Percentiles rank a stretch among this genome's conserved stretches.
These are phyloP conservation scores for Furnarius figulus DNA, from an alignment of 2,113 vertebrate species.

Conservation along the genomic window DNA sequence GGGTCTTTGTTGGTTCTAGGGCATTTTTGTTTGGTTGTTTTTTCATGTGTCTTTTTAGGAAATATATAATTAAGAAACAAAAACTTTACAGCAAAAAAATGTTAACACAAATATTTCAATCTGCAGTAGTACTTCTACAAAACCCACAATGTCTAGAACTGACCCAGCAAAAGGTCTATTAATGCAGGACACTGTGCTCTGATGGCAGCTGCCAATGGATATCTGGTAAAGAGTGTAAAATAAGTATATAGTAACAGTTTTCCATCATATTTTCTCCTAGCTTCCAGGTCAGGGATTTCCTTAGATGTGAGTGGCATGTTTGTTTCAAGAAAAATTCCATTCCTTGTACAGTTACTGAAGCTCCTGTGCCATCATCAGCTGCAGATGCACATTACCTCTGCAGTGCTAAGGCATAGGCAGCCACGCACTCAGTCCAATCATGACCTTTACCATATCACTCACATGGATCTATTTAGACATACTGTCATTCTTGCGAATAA, in stretches of 20 bases:
- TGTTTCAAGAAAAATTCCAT: background rate
- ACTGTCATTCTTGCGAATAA: background rate
- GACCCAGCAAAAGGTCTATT: background rate
- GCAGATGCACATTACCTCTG: background rate
- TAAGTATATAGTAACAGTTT: background rate
- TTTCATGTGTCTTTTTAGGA: background rate
- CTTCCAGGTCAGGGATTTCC: background rate
- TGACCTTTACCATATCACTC: background rate
- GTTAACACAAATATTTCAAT: background rate
- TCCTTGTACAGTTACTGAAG: background rate
- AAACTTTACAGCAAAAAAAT: background rate
- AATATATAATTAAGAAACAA: background rate
- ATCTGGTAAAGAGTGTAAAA: background rate
- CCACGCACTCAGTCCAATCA: background rate
- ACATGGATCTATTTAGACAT: background rate
- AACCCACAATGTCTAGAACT: background rate
- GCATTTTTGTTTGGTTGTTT: accelerated
- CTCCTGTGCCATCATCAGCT: background rate
- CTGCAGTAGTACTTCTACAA: background rate
- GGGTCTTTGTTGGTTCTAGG: accelerated
- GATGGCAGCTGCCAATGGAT: background rate
- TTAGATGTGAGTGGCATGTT: background rate
- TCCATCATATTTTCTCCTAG: background rate
- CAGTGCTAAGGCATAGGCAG: background rate
- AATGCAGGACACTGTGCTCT: background rate